phyloP scores from a whole-genome alignment of 2,113 vertebrate genomes.

The Macquaria ambigua region DNA sequence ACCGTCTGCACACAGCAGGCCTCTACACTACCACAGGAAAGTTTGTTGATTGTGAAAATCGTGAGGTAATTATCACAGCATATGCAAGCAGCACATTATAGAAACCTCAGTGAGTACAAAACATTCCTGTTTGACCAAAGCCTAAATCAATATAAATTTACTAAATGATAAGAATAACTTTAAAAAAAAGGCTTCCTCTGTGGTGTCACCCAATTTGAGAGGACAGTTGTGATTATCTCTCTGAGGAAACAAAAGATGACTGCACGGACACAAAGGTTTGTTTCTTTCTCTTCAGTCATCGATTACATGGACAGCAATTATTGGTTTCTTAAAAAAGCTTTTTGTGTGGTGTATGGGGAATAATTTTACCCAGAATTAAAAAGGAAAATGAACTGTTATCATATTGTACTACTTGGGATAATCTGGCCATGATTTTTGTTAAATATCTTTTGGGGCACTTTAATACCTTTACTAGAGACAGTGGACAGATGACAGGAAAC shows the following conservation, averaged over 20 bases:
- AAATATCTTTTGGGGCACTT: neutral
- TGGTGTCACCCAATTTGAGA: neutral
- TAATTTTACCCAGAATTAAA: neutral
- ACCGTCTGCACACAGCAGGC: neutral
- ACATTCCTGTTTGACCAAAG: neutral
- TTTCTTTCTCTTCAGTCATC: neutral
- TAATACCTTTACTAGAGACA: neutral
- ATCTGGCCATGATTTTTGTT: neutral
- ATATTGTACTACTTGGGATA: neutral
- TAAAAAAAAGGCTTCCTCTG: neutral
- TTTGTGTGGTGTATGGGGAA: neutral
- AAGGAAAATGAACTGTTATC: neutral
- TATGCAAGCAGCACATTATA: neutral
- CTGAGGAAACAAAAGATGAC: neutral
- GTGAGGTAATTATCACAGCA: neutral
- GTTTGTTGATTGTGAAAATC: conserved; percentile 22
- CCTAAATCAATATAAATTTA: neutral
- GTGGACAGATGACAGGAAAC: neutral
- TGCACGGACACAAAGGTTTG: neutral
- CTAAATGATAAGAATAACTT: neutral
- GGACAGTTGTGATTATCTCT: neutral
- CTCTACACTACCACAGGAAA: conserved; percentile 8
- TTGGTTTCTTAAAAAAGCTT: too few species aligned
- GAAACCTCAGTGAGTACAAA: neutral
- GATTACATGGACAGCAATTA: neutral